These are phyloP conservation scores for Argynnis bischoffii DNA, from an alignment of 2,888 invertebrate genomes.

Conservation along the genomic window DNA sequence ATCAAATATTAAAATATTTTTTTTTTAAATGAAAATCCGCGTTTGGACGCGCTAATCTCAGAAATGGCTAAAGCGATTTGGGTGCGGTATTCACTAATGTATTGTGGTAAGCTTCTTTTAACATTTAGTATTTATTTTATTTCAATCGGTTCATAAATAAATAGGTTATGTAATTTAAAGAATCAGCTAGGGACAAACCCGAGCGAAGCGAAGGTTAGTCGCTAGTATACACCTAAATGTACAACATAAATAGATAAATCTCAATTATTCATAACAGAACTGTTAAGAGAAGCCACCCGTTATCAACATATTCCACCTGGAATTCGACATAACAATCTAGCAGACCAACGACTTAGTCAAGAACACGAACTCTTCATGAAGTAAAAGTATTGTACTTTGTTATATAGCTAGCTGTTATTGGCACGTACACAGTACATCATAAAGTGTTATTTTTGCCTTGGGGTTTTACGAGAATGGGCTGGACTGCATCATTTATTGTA, in stretches of 20 bases:
- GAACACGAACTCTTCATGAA: constrained; percentile 11
- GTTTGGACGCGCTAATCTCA: too few species aligned
- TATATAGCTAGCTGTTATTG: constrained; percentile 28
- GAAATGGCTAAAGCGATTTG: too few species aligned
- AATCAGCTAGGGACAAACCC: too few species aligned
- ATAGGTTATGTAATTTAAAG: too few species aligned
- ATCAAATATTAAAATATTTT: too few species aligned
- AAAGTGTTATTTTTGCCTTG: constrained; percentile 33
- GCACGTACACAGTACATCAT: constrained; percentile 33
- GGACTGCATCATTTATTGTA: constrained; percentile 25
- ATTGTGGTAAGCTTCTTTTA: too few species aligned
- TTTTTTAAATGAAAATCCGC: too few species aligned
- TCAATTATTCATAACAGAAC: background rate
- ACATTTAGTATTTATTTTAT: too few species aligned
- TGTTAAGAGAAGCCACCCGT: background rate
- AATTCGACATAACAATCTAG: constrained; percentile 2
- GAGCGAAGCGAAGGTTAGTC: too few species aligned
- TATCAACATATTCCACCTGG: background rate
- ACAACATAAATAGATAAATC: background rate
- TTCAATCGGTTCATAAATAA: too few species aligned
- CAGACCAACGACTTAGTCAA: background rate
- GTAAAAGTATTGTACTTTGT: constrained; percentile 14
- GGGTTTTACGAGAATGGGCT: constrained; percentile 16
- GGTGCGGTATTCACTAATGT: too few species aligned
- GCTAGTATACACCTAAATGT: too few species aligned